Conservation (phyloP, 2,797 vertebrate species). For the Loris lydekkerianus region DNA sequence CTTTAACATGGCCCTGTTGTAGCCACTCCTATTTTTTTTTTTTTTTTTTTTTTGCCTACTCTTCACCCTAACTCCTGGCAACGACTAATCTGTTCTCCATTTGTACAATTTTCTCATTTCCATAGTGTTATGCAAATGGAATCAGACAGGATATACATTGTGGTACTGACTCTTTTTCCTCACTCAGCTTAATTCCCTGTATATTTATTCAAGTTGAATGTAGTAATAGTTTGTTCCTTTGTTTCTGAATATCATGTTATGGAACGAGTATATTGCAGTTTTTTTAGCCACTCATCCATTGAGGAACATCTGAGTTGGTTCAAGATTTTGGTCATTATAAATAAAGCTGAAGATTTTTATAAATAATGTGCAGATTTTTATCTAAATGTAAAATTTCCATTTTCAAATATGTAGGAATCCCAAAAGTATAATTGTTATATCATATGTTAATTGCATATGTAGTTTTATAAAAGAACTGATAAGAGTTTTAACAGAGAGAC, state of each 20-base stretch:
- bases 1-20: not conserved
- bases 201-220: not conserved
- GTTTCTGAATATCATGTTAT: conserved; percentile 1
- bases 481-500: not conserved
- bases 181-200: not conserved
- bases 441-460: not conserved
- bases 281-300: not conserved
- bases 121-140: not conserved
- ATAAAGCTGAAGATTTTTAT: not conserved
- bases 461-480: not conserved
- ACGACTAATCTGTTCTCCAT: not conserved
- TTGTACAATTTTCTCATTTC: not conserved
- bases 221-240: not conserved
- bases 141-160: not conserved
- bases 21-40: fast-evolving
- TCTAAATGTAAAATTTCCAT: not conserved
- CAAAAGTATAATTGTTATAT: not conserved
- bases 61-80: not conserved
- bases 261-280: not conserved
- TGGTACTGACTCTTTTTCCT: not conserved
- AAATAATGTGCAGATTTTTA: not conserved
- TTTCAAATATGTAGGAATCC: not conserved
- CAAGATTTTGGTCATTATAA: not conserved
- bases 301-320: not conserved
- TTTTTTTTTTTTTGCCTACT: too few relatives aligned